Evolutionary conservation across 1,140 invertebrate species (phyloP), one percentile per base, ranked within the genome.

Genomic region (Pseudomyrmex dendroicus): DNA sequence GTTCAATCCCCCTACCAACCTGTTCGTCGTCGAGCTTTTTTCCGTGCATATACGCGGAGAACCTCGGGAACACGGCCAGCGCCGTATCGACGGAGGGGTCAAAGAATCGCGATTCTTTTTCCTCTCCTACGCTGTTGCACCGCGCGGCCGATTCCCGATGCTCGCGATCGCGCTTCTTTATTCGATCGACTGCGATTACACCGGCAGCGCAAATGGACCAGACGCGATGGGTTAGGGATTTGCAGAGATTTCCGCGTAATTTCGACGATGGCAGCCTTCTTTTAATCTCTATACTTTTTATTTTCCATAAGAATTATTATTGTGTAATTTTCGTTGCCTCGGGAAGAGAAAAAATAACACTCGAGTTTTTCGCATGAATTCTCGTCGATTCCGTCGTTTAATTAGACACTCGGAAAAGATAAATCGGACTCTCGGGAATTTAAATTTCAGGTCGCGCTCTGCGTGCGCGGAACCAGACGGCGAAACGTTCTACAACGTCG

Each of bases 1-100:
- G 86, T 86, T 83, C 82, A 62, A 63, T 85, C 84, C 87, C 35
- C 87, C 87, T 88, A 87, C 87, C 87, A 88, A 88, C 83, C 86
- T 88, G 86, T 87, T 88, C 86, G 74, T 84, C 85, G 82, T 84
- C 74, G 46, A 56, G 66, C 52, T 88, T 86, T 89, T 84, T 82
- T 82, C 73, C 56, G 22, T 56, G 52, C 73, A 25, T 35, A 35
- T 35, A 35, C 50, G 78, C 46, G 62, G 72, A 35, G 70, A 66
- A 85, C 74, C 84, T 76, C 83, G 74, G 67, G 63, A 86, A 87
- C 82, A 86, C 68, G 86, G 46, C 57, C 86, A 86, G 64, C 73
- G 50, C 61, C 64, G 85, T 87, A 88, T 87, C 86, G 86, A 84
- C 80, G 61, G 15, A 22, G 61, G 56, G 52, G 17, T 46, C 54